A percentile compares a stretch with the other conserved stretches of the same genome.
Conservation (phyloP, 2,888 invertebrate species). For the Harpalus rubripes region DNA sequence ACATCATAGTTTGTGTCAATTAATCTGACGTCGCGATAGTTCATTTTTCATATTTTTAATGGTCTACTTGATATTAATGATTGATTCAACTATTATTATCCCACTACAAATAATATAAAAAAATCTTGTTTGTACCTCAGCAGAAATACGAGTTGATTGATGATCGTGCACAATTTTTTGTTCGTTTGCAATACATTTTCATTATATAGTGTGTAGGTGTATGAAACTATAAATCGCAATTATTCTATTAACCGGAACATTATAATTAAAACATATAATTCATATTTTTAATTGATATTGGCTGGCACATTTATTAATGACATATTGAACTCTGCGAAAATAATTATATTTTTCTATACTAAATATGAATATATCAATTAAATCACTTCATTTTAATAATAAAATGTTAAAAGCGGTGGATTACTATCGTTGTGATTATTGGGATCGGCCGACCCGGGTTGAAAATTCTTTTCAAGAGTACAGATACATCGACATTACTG, state of each 20-base stretch:
- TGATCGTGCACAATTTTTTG: conserved; percentile 8
- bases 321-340: too few relatives aligned
- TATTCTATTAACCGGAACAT: conserved; percentile 8
- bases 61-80: conserved; percentile 28
- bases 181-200: conserved; percentile 20
- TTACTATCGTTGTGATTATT: too few relatives aligned
- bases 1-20: not conserved
- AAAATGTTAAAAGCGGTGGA: too few relatives aligned
- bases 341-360: too few relatives aligned
- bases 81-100: conserved; percentile 31
- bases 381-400: too few relatives aligned
- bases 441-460: too few relatives aligned
- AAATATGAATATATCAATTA: too few relatives aligned
- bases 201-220: not conserved
- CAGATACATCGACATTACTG: too few relatives aligned
- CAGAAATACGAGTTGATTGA: conserved; percentile 36
- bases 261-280: conserved; percentile 12
- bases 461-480: too few relatives aligned
- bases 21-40: conserved; percentile 1
- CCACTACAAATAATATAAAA: conserved; percentile 7
- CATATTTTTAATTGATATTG: too few relatives aligned
- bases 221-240: not conserved
- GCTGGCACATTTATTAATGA: too few relatives aligned
- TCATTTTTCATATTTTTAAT: conserved; percentile 30
- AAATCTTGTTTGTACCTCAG: conserved; percentile 9